Evolutionary conservation across 92 coral and sea anemone species (phyloP).

Genomic region (Metridium senile): DNA sequence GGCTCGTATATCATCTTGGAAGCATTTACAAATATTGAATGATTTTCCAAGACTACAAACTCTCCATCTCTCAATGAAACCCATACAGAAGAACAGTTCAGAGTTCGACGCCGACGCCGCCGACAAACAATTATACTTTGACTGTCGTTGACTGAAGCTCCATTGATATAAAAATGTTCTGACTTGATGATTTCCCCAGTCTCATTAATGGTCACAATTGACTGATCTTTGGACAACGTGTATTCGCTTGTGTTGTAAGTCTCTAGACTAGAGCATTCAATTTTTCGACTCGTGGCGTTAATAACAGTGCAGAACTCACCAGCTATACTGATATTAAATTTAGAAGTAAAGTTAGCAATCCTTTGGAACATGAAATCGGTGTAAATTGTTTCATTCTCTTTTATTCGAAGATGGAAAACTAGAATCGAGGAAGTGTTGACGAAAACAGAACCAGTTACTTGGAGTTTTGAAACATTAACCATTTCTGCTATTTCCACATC

Average conservation of each 20-base stretch:
- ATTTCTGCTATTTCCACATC: neutral
- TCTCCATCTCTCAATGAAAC: conserved; percentile 6
- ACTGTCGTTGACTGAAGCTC: conserved; percentile 3
- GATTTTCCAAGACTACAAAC: conserved; percentile 27
- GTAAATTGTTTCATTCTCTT: neutral
- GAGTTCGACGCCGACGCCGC: conserved; percentile 2
- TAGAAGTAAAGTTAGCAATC: conserved; percentile 4
- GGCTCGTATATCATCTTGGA: conserved; percentile 13
- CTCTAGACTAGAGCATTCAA: conserved; percentile 24
- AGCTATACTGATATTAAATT: conserved; percentile 21
- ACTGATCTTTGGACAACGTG: neutral
- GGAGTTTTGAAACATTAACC: neutral
- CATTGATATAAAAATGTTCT: conserved; percentile 19
- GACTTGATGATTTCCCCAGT: conserved; percentile 27
- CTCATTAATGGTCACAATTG: conserved; percentile 32
- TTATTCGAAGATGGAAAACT: neutral
- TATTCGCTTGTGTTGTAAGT: conserved; percentile 24
- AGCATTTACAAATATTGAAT: conserved; percentile 40
- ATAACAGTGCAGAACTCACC: conserved; percentile 7
- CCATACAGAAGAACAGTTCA: conserved; percentile 32
- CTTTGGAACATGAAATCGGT: neutral
- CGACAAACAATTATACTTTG: conserved; percentile 43
- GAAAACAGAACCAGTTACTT: neutral
- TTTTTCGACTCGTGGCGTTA: conserved; percentile 32
- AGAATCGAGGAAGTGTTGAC: neutral